Conservation (phyloP, 2,797 vertebrate species). For the Euthynnus affinis region DNA sequence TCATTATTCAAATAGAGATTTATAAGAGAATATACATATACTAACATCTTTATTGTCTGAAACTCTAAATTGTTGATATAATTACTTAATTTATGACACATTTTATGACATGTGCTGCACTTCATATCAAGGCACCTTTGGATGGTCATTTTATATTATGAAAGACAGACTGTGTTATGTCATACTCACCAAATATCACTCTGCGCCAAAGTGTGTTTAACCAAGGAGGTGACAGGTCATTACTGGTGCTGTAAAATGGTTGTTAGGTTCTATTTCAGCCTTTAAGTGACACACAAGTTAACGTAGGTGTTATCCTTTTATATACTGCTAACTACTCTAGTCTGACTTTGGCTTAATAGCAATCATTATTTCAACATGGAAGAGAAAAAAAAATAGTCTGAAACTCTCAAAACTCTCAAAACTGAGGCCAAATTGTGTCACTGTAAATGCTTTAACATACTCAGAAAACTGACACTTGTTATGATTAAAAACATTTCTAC, state of each 20-base stretch:
- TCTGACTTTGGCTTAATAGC: not conserved
- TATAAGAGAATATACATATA: not conserved
- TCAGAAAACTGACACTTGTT: not conserved
- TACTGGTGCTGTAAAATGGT: too few relatives aligned
- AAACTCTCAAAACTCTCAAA: not conserved
- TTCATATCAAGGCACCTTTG: not conserved
- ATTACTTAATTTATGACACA: not conserved
- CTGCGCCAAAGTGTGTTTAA: too few relatives aligned
- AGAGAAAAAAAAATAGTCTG: not conserved
- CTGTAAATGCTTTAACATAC: not conserved
- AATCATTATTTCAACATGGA: not conserved
- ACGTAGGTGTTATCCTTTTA: not conserved
- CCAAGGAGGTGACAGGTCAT: too few relatives aligned
- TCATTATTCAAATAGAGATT: not conserved
- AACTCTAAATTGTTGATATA: not conserved
- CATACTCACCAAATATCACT: not conserved
- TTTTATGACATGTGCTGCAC: conserved; percentile 14
- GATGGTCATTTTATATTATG: not conserved
- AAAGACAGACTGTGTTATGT: not conserved
- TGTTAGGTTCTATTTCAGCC: too few relatives aligned
- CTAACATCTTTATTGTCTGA: not conserved
- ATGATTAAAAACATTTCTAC: not conserved
- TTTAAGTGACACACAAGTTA: too few relatives aligned
- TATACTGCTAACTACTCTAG: too few relatives aligned
- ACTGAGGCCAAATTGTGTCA: not conserved